Base-by-base conservation (phyloP, 2,888 invertebrate species). In the Galerucella pusilla region DNA sequence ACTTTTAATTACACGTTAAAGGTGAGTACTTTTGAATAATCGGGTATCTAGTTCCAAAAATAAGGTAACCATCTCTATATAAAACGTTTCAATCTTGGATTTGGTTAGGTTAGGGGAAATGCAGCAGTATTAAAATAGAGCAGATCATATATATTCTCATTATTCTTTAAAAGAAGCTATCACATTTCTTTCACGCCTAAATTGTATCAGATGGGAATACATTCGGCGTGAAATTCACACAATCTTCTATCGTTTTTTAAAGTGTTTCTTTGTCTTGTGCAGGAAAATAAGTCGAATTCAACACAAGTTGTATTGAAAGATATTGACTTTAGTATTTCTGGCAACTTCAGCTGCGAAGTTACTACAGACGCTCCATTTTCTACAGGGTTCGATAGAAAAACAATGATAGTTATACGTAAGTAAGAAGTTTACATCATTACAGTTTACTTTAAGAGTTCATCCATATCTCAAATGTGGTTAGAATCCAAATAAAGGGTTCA, bases 321-420 rank as follows among this genome's bases (percentile, higher is more conserved):
- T 80, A 90, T 94, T 83, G 93, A 93, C 81, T 92, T 93, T 81
- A 90, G 90, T 69, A 88, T 94, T 72, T 91, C 94, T 52, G 94
- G 94, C 4, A 93, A 93, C 89, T 94, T 94, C 88, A 93, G 91
- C 85, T 94, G 94, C 85, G 94, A 94, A 88, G 94, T 94, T 77
- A 94, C 94, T 6, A 93, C 93, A 0, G 94, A 94, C 83, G 83
- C 82, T 11, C 92, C 92, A 10, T 94, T 94, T 86, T 91, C 92
- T 28, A 94, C 94, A 4, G 91, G 91, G 82, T 90, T 90, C 35
- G 92, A 91, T 70, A 88, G 90, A 54, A 91, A 91, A 83, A 89
- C 91, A 81, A 92, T 95, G 86, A 91, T 92, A 83, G 93, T 95
- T 84, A 92, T 95, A 77, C 93, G 95, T 95, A 89, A 93, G 93